Evolutionary conservation across 2,888 invertebrate species (phyloP).

Genomic region (Elegia similella): DNA sequence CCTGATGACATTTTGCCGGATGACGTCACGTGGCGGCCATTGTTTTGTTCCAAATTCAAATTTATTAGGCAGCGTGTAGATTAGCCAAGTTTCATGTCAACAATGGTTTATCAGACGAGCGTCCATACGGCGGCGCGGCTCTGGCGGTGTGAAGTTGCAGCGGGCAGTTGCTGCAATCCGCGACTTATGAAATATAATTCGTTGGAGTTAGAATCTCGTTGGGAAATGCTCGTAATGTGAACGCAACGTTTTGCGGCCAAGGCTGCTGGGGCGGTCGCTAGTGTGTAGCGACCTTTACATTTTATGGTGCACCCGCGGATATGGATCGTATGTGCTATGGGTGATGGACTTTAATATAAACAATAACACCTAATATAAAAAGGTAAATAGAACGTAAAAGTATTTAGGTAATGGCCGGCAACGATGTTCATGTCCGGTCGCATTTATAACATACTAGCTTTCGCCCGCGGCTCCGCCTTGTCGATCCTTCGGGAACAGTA

Average conservation of each 20-base stretch:
- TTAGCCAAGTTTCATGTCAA: slow-evolving; percentile 8
- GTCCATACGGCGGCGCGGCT: slow-evolving; percentile 28
- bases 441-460: too few species aligned
- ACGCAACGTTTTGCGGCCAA: slow-evolving; percentile 74
- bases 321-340: not conserved
- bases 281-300: slow-evolving; percentile 58
- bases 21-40: slow-evolving; percentile 26
- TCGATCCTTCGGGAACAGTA: too few species aligned
- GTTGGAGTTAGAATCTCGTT: slow-evolving; percentile 72
- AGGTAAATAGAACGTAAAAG: too few species aligned
- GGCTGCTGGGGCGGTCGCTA: slow-evolving; percentile 40
- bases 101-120: slow-evolving; percentile 22
- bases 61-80: slow-evolving; percentile 2
- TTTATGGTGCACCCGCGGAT: slow-evolving; percentile 25
- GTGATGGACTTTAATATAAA: not conserved
- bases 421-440: too few species aligned
- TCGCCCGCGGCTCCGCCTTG: too few species aligned
- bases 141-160: slow-evolving; percentile 37
- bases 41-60: slow-evolving; percentile 1
- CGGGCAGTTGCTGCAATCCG: slow-evolving; percentile 34
- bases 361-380: too few species aligned
- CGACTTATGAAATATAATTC: slow-evolving; percentile 71
- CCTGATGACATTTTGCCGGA: slow-evolving; percentile 37
- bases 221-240: slow-evolving; percentile 66
- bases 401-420: too few species aligned